A percentile compares a stretch with the other conserved stretches of the same genome.
These are phyloP conservation scores for Corythoichthys haematopterus DNA, from an alignment of 2,113 vertebrate genomes.

Conservation along the genomic window DNA sequence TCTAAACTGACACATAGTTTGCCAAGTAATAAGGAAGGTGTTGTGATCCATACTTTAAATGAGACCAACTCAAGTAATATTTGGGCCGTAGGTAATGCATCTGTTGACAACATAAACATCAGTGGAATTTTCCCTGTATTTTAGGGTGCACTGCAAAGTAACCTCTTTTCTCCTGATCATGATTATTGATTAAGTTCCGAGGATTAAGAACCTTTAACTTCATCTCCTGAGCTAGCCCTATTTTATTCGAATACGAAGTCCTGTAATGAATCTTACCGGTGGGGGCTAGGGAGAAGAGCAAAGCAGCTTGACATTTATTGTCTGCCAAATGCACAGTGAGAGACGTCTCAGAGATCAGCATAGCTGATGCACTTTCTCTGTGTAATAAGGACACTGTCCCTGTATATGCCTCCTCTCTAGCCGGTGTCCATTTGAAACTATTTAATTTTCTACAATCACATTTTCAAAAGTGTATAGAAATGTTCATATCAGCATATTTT, in stretches of 20 bases:
- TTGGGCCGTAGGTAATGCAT: neutral
- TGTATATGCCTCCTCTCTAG: constrained; percentile 4
- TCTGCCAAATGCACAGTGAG: constrained; percentile 55
- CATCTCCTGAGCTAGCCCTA: constrained; percentile 62
- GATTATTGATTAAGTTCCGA: constrained; percentile 65
- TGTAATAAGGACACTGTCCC: constrained; percentile 48
- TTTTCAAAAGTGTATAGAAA: neutral
- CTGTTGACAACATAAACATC: constrained; percentile 21
- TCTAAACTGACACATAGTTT: constrained; percentile 52
- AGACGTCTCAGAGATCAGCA: constrained; percentile 48
- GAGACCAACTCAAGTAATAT: constrained; percentile 25
- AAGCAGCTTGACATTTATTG: constrained; percentile 72
- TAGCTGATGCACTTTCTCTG: constrained; percentile 45
- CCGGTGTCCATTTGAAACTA: neutral
- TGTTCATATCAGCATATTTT: neutral
- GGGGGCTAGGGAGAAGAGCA: constrained; percentile 41
- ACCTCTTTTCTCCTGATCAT: constrained; percentile 44
- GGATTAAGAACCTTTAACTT: constrained; percentile 60
- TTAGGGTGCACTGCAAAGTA: constrained; percentile 18
- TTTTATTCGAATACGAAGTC: constrained; percentile 51
- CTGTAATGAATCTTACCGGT: constrained; percentile 69
- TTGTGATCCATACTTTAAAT: constrained; percentile 37
- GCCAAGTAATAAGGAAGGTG: constrained; percentile 24
- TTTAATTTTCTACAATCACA: neutral
- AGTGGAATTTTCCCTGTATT: constrained; percentile 9